Evolutionary conservation across 2,888 invertebrate species (phyloP), one percentile per base, ranked within the genome.

Genomic region (Scaptodrosophila latifasciaeformis): DNA sequence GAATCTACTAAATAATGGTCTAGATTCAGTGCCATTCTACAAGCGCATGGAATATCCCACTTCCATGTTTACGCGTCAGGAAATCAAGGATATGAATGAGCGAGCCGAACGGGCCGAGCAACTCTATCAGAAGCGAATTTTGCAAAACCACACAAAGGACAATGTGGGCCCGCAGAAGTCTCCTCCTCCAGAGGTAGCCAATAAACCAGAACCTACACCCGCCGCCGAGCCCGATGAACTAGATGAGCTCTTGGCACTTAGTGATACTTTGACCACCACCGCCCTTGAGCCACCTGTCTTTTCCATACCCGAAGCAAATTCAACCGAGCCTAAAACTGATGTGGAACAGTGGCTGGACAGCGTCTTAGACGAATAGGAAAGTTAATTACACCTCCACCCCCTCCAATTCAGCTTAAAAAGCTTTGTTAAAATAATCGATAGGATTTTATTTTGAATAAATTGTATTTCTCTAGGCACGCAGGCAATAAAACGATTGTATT

Each of bases 11-110:
- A 85, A 86, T 21, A 77, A 77, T 15, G 86, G 87, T 0, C 69
- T 88, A n/a, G 78, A 83, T 52, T 86, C 87, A n/a, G 85, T 88
- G 60, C 88, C 88, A 0, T 88, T 87, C 56, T 86, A 87, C 65
- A 85, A 87, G 49, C 86, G 86, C 10, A 69, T 87, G 68, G 82
- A 86, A 42, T 86, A 86, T 35, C 61, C 86, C 0, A 65, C 84
- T 0, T 65, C 69, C 1, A 83, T 87, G 75, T 88, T 88, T 31
- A 86, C 82, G 1, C 86, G 85, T 48, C 75, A 84, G 24, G 81
- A 86, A 52, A 62, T 86, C 1, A 42, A 57, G 0, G 54, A 64
- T 5, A 86, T 86, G 74, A 82, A 82, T 50, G 57, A 76, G 35
- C 70, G 72, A 6, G 85, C 86, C 0, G 85, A 86, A 30, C 51